Evolutionary conservation across 2,888 invertebrate species (phyloP).

Genomic region (Diaprepes abbreviatus): DNA sequence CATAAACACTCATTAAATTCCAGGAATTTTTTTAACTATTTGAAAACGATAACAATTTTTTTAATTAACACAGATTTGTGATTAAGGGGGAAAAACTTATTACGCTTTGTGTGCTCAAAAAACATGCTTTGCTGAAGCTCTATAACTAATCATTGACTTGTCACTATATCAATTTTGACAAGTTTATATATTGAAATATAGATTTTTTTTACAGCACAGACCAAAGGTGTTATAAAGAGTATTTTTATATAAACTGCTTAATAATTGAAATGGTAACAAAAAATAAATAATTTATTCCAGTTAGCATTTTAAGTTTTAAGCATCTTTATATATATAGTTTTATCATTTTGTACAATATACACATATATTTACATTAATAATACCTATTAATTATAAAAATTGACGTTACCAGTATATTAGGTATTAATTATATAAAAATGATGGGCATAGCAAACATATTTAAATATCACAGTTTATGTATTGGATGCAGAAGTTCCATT

Average conservation of each 20-base stretch:
- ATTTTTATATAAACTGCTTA: constrained; percentile 2
- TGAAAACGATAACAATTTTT: too few species aligned
- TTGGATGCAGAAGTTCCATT: constrained; percentile 42
- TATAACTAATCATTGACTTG: not conserved
- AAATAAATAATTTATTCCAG: not conserved
- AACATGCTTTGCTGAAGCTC: too few species aligned
- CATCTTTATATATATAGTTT: not conserved
- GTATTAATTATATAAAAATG: constrained; percentile 29
- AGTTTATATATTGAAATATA: constrained; percentile 18
- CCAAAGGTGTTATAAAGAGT: constrained; percentile 10
- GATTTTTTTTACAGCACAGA: constrained; percentile 14
- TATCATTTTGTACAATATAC: constrained; percentile 38
- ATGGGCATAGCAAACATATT: constrained; percentile 57
- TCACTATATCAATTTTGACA: constrained; percentile 12
- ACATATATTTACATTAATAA: constrained; percentile 32
- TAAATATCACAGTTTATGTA: constrained; percentile 61
- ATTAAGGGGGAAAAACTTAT: too few species aligned
- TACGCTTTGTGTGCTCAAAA: too few species aligned
- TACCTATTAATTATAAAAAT: constrained; percentile 29
- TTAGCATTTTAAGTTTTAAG: not conserved
- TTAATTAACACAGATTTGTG: too few species aligned
- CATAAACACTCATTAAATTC: too few species aligned
- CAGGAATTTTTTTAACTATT: too few species aligned
- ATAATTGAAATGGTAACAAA: not conserved
- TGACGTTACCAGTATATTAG: constrained; percentile 27